A percentile compares a stretch with the other conserved stretches of the same genome.
Evolutionary conservation across 2,888 invertebrate genomes (phyloP).

Genomic region (Orthosia gothica): DNA sequence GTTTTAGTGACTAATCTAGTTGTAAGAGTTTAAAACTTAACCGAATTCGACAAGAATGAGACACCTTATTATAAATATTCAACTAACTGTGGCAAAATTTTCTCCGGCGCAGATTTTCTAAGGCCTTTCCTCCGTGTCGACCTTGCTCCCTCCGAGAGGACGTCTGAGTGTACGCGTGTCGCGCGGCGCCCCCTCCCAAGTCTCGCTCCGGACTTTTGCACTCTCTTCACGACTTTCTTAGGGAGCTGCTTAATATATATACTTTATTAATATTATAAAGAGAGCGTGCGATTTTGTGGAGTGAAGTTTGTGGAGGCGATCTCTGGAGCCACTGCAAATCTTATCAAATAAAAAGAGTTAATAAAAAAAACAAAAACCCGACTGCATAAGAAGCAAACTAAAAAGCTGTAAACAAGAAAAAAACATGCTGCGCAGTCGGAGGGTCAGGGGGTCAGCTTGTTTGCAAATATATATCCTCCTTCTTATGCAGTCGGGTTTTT

Average conservation of each 20-base stretch:
- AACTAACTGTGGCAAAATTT: slow-evolving; percentile 16
- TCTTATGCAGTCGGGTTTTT: too few species aligned
- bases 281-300: too few species aligned
- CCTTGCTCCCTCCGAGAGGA: slow-evolving; percentile 57
- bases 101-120: slow-evolving; percentile 16
- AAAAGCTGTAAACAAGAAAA: too few species aligned
- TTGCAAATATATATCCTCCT: too few species aligned
- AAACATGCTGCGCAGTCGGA: too few species aligned
- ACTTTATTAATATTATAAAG: background rate
- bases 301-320: too few species aligned
- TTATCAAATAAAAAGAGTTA: too few species aligned
- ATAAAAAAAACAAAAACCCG: too few species aligned
- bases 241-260: background rate
- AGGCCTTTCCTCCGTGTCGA: slow-evolving; percentile 40
- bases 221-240: slow-evolving; percentile 33
- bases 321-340: too few species aligned
- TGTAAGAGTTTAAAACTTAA: background rate
- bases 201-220: slow-evolving; percentile 41
- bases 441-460: too few species aligned
- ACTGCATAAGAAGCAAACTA: too few species aligned
- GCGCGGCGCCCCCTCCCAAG: slow-evolving; percentile 27
- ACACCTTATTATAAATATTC: slow-evolving; percentile 31
- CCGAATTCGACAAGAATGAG: background rate
- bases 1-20: slow-evolving; percentile 4
- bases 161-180: slow-evolving; percentile 37